Conservation (phyloP, 2,113 vertebrate species). For the Patagioenas fasciata region DNA sequence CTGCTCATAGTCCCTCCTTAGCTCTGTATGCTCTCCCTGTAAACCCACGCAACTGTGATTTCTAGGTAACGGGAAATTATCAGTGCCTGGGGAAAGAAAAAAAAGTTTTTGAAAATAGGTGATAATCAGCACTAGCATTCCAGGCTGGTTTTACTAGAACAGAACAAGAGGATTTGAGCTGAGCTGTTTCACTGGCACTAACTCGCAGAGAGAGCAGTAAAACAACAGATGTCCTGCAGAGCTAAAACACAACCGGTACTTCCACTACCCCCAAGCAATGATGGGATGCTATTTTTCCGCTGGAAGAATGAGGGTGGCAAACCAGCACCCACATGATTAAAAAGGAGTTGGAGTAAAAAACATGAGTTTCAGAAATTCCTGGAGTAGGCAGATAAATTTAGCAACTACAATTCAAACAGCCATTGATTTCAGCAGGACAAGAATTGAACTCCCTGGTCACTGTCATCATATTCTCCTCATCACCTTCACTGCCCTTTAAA, state of each 20-base stretch:
- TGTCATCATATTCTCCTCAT: not conserved
- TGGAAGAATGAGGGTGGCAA: not conserved
- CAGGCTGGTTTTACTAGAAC: not conserved
- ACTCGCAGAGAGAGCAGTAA: not conserved
- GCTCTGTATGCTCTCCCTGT: not conserved
- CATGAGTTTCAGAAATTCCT: not conserved
- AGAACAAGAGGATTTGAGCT: not conserved
- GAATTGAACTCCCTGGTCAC: not conserved
- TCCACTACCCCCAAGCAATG: not conserved
- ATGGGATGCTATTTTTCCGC: not conserved
- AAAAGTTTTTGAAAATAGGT: not conserved
- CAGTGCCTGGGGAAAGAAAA: not conserved
- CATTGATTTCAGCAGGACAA: not conserved
- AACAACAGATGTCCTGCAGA: not conserved
- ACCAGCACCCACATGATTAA: not conserved
- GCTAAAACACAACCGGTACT: not conserved
- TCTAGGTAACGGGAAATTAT: not conserved
- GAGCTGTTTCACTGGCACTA: not conserved
- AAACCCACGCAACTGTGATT: not conserved
- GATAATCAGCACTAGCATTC: not conserved
- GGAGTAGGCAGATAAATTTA: constrained; percentile 15
- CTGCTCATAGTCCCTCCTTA: not conserved
- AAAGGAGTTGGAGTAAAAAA: not conserved
- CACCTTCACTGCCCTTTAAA: not conserved
- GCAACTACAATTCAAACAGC: not conserved